Evolutionary conservation across 2,113 vertebrate species (phyloP).

Genomic region (Euleptes europaea): DNA sequence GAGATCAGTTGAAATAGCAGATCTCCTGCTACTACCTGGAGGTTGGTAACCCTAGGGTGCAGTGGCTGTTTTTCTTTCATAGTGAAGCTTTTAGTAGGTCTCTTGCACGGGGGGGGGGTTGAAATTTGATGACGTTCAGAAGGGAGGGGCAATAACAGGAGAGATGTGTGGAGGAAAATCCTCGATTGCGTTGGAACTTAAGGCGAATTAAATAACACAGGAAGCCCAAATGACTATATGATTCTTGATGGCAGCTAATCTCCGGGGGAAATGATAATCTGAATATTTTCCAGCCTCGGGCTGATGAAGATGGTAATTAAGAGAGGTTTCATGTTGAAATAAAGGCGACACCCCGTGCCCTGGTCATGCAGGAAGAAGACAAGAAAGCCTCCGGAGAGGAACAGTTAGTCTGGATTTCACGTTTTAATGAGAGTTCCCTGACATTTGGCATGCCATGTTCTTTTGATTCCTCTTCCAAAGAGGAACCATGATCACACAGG

Average conservation of each 20-base stretch:
- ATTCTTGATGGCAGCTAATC: conserved; percentile 33
- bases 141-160: neutral
- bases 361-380: conserved; percentile 40
- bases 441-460: conserved; percentile 14
- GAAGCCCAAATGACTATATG: conserved; percentile 6
- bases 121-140: neutral
- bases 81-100: too few relatives aligned
- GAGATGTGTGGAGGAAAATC: neutral
- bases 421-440: conserved; percentile 61
- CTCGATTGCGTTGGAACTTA: neutral
- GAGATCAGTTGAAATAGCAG: too few relatives aligned
- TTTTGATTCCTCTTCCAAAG: conserved; percentile 7
- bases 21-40: too few relatives aligned
- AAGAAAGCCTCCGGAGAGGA: conserved; percentile 30
- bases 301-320: conserved; percentile 59
- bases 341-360: conserved; percentile 35
- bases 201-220: neutral
- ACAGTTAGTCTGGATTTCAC: conserved; percentile 37
- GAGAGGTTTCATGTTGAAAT: conserved; percentile 39
- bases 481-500: conserved; percentile 31
- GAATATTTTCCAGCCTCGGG: conserved; percentile 46
- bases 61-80: too few relatives aligned
- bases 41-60: too few relatives aligned
- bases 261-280: conserved; percentile 40
- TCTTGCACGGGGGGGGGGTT: too few relatives aligned